phyloP scores from a whole-genome alignment of 2,113 vertebrate genomes.

The Dipodomys ordii region DNA sequence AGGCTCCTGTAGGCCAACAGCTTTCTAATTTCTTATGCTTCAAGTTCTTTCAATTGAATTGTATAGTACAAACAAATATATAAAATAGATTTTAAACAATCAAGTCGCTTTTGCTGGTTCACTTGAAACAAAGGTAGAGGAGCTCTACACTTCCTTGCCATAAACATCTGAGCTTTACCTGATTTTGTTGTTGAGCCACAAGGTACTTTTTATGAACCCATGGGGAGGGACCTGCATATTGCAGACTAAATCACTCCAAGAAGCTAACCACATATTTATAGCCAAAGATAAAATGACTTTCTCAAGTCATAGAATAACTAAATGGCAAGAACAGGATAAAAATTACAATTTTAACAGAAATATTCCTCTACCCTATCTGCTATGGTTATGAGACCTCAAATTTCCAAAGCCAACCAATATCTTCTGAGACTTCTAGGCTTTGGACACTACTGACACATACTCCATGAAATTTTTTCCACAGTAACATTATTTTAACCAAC shows the following conservation, averaged over 20 bases:
- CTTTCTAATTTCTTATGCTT: background rate
- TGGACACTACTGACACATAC: background rate
- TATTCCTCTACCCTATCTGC: background rate
- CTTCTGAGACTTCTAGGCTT: background rate
- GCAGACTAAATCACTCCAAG: background rate
- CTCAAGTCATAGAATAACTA: background rate
- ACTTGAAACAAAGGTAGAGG: conserved; percentile 13
- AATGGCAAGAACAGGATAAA: background rate
- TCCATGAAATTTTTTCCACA: background rate
- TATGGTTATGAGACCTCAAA: background rate
- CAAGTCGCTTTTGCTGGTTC: background rate
- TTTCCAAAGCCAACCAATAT: background rate
- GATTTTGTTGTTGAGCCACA: background rate
- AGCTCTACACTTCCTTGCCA: background rate
- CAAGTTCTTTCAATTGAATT: conserved; percentile 28
- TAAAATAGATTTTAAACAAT: conserved; percentile 9
- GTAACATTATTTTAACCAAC: background rate
- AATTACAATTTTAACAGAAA: background rate
- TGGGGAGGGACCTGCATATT: background rate
- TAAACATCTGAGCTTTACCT: background rate
- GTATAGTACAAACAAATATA: conserved; percentile 34
- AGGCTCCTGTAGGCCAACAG: background rate
- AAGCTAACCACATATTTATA: background rate
- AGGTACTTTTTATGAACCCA: background rate
- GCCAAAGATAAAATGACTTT: conserved; percentile 19